A percentile compares a stretch with the other conserved stretches of the same genome.
phyloP scores from a whole-genome alignment of 2,888 invertebrate genomes.

The Zaprionus lineosus region DNA sequence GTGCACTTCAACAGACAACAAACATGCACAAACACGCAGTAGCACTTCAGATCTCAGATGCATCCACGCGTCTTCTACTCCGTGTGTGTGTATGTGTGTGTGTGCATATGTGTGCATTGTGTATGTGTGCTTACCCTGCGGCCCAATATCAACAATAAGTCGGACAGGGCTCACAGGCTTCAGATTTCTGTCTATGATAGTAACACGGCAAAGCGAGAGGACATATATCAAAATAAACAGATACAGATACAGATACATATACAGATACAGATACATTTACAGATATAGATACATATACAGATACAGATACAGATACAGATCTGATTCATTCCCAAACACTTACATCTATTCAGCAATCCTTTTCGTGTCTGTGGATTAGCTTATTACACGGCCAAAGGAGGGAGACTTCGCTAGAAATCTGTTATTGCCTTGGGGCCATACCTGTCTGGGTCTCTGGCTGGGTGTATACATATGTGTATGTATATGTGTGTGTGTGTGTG shows the following conservation, averaged over 20 bases:
- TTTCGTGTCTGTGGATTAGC: constrained; percentile 20
- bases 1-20: constrained; percentile 45
- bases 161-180: no score
- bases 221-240: no score
- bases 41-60: constrained; percentile 34
- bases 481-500: constrained; percentile 2
- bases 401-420: no score
- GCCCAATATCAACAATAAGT: constrained; percentile 49
- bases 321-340: no score
- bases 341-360: constrained; percentile 2
- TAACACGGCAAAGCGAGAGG: no score
- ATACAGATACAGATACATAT: constrained; percentile 6
- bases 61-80: no score
- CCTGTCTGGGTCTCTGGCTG: no score
- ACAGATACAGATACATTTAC: no score
- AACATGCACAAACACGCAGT: constrained; percentile 42
- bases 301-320: constrained; percentile 8
- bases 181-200: no score
- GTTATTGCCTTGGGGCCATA: no score
- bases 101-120: constrained; percentile 5
- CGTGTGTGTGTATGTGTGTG: constrained; percentile 5
- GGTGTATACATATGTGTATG: constrained; percentile 5
- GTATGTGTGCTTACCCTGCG: constrained; percentile 23
- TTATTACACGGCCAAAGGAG: constrained; percentile 23
- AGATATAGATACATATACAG: no score